Evolutionary conservation across 1,140 invertebrate species (phyloP), one percentile per base, ranked within the genome.

Genomic region (Trichoplusia ni): DNA sequence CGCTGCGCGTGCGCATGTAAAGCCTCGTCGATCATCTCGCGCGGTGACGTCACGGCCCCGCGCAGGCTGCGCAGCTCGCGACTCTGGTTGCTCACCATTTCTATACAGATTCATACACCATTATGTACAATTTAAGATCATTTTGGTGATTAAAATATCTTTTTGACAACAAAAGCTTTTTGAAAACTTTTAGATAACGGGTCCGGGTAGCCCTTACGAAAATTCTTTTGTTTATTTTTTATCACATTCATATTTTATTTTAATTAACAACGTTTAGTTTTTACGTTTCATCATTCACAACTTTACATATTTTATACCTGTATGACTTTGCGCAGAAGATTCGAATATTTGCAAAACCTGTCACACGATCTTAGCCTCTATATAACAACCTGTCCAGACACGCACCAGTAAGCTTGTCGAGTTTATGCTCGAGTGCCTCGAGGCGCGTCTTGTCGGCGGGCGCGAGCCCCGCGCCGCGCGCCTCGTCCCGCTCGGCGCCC

Each of bases 371-470:
- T n/a, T n/a, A n/a, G n/a, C n/a, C n/a, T n/a, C n/a, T n/a, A n/a
- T n/a, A n/a, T n/a, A n/a, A n/a, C n/a, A n/a, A n/a, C n/a, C n/a
- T n/a, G n/a, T n/a, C n/a, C n/a, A n/a, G n/a, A n/a, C n/a, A 51
- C 42, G 49, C 13, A 84, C 83, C 81, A 8, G 75, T 86, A 3
- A 86, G 66, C 23, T 83, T 81, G 25, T 85, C 82, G 18, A 87
- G 42, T 27, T 86, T 86, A 13, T 76, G 63, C 14, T 86, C 84
- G 0, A 85, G 63, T 4, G 64, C 35, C 1, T 82, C 75, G 0
- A 81, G 61, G 3, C 77, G 67, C 1, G 53, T 23, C 16, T 51
- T 35, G 31, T 67, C 70, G 35, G 35, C 23, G n/a, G 19, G 54
- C 27, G 27, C 31, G 25, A 40, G 44, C 27, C 47, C 46, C 29